Conservation (phyloP, 2,113 vertebrate species). For the Dermatemys mawii region DNA sequence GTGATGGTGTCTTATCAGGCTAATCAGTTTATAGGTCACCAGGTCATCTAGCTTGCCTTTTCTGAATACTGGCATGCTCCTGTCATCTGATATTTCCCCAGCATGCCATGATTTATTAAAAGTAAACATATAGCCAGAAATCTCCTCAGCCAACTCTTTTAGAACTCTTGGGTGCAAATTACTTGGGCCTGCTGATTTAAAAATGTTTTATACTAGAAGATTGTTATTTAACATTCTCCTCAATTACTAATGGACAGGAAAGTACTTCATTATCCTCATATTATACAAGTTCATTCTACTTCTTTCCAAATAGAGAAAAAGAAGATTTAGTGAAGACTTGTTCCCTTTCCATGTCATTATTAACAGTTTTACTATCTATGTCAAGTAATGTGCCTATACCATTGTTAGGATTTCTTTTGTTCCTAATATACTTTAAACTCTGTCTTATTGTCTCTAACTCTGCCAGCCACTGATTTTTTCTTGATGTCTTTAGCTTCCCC, state of each 20-base stretch:
- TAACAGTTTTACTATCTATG: neutral
- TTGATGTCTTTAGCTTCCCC: neutral
- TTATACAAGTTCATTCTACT: rapidly evolving
- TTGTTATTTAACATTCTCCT: neutral
- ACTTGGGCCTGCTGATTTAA: neutral
- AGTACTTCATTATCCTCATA: neutral
- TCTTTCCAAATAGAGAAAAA: neutral
- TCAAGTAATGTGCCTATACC: neutral
- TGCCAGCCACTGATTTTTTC: neutral
- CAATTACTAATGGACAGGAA: neutral
- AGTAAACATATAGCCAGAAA: neutral
- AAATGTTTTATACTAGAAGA: neutral
- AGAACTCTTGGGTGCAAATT: neutral
- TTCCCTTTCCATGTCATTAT: neutral
- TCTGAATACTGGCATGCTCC: neutral
- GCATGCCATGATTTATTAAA: neutral
- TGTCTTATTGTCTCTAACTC: neutral
- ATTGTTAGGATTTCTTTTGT: neutral
- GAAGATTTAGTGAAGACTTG: neutral
- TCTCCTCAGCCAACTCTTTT: neutral
- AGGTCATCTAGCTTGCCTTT: rapidly evolving
- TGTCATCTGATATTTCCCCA: neutral
- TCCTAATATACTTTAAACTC: neutral
- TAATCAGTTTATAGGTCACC: neutral
- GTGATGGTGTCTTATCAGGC: neutral